Conservation (phyloP, 2,888 invertebrate genomes). For the Penaeus monodon region DNA sequence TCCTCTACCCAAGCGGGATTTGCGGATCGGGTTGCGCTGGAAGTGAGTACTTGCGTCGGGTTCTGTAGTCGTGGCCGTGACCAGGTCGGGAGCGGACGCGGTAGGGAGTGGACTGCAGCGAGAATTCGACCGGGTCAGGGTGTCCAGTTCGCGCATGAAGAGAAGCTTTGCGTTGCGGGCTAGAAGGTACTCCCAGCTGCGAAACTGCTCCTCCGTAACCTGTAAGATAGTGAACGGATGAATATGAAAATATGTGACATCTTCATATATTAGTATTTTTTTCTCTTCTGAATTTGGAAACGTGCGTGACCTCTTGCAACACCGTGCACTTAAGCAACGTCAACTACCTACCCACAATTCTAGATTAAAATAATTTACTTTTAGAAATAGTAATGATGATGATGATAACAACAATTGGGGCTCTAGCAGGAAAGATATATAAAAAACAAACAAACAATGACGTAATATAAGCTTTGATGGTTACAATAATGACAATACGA, state of each 20-base stretch:
- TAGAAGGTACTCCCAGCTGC: constrained; percentile 93
- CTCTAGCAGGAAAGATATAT: too few relatives aligned
- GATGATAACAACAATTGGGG: too few relatives aligned
- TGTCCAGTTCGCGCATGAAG: constrained; percentile 89
- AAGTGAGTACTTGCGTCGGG: constrained; percentile 29
- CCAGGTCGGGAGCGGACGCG: constrained; percentile 65
- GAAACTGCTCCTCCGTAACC: constrained; percentile 87
- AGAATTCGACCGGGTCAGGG: constrained; percentile 68
- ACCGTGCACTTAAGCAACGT: too few relatives aligned
- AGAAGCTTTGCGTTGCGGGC: constrained; percentile 90
- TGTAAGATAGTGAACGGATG: constrained; percentile 70
- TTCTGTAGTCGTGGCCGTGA: constrained; percentile 36
- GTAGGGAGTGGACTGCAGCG: constrained; percentile 21
- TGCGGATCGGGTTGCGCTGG: constrained; percentile 36
- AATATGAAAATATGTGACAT: not conserved
- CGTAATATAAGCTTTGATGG: too few relatives aligned
- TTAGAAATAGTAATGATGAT: too few relatives aligned
- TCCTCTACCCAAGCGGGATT: constrained; percentile 59
- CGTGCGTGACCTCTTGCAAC: too few relatives aligned
- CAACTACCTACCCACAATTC: too few relatives aligned
- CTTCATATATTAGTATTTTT: too few relatives aligned
- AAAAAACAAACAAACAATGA: too few relatives aligned
- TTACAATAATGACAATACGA: too few relatives aligned
- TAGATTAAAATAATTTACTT: too few relatives aligned
- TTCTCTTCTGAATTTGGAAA: too few relatives aligned